Base-by-base conservation (phyloP, 1,140 invertebrate genomes). In the Leucophenga varia region DNA sequence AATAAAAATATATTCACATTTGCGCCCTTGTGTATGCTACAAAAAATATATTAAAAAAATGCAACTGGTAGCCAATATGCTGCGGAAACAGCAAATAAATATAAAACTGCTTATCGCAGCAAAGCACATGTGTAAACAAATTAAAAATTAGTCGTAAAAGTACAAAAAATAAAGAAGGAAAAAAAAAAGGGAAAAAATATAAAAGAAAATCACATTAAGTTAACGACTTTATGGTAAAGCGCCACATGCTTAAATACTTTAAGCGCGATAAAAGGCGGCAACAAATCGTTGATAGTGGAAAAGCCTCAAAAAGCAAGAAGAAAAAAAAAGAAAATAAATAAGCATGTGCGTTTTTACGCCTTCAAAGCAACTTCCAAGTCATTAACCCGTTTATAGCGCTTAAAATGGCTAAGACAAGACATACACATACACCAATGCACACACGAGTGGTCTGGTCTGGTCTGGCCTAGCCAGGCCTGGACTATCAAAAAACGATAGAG, bases 331-430 rank as follows among this genome's bases (percentile, higher is more conserved):
- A 30, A 7, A 30, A 46, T 20, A 45, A 12, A 12, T n/a, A 17
- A 37, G 28, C 42, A 44, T 20, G 54, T 43, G 50, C 49, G 47
- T 52, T 49, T 57, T 43, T 42, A 45, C 49, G 59, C 64, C 67
- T 65, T 67, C 61, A 67, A 61, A 54, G 58, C 52, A 65, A 67
- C 61, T 65, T 67, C 63, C 63, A 63, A 67, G 63, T 67, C 63
- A 67, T 67, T 67, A 67, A 67, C 63, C 63, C 63, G 63, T 67
- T 67, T 67, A 67, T 67, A 59, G 38, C 59, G 63, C 63, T 57
- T 52, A 67, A 63, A 59, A 59, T 61, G 63, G 47, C 63, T 54
- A 67, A 61, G 49, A 49, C 55, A 22, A 20, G 40, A 40, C 35
- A 40, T 37, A 19, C 12, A 12, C 35, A 17, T 7, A 12, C 18